Conservation (phyloP, 2,888 invertebrate species). For the Drosophila hamatofila region DNA sequence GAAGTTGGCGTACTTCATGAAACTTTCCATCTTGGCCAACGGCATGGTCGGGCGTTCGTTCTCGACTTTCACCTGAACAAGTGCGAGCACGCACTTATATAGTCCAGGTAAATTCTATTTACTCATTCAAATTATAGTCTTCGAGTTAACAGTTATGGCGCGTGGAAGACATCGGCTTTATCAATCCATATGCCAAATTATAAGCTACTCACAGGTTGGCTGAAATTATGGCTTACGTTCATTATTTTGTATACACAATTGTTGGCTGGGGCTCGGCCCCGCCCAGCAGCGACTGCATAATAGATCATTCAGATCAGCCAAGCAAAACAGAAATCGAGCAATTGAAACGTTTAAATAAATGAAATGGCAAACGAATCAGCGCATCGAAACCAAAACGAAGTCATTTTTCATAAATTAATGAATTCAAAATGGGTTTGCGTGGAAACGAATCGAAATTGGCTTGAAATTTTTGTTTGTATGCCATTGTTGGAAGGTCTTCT, state of each 20-base stretch:
- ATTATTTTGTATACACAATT: constrained; percentile 24
- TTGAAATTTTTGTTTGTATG: no score
- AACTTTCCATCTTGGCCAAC: constrained; percentile 58
- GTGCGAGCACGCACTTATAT: constrained; percentile 36
- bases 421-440: constrained; percentile 31
- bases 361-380: constrained; percentile 65
- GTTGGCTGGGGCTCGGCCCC: constrained; percentile 4
- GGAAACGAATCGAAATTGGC: constrained; percentile 28
- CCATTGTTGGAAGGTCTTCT: no score
- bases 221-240: constrained; percentile 53
- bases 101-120: constrained; percentile 15
- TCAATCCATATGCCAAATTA: constrained; percentile 24
- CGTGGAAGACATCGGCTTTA: constrained; percentile 15
- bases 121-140: constrained; percentile 51
- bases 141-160: constrained; percentile 6
- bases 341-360: constrained; percentile 74
- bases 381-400: constrained; percentile 60
- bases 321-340: constrained; percentile 61
- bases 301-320: constrained; percentile 67
- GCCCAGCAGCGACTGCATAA: constrained; percentile 47
- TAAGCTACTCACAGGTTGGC: constrained; percentile 3
- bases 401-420: constrained; percentile 51
- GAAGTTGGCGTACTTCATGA: constrained; percentile 73
- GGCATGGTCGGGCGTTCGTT: constrained; percentile 28
- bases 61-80: background rate